Percentiles rank a stretch among this genome's conserved stretches.
These are phyloP conservation scores for Asbolus verrucosus DNA, from an alignment of 1,140 invertebrate species.

Conservation along the genomic window DNA sequence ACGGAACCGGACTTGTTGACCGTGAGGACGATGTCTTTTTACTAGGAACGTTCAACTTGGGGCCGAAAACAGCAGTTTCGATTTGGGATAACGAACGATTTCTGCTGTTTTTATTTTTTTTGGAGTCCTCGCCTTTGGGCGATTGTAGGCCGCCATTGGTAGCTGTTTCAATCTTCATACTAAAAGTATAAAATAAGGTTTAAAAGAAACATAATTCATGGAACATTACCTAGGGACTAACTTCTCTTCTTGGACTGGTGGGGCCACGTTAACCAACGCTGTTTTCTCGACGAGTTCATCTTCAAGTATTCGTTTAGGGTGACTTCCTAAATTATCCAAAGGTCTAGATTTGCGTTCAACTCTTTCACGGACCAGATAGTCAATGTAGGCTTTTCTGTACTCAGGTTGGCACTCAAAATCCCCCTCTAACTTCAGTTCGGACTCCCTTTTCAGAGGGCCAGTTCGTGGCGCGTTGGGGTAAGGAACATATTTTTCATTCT, in stretches of 20 bases:
- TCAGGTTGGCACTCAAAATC: conserved; percentile 67
- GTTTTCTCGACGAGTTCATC: conserved; percentile 5
- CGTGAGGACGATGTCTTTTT: neutral
- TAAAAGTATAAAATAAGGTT: too few relatives aligned
- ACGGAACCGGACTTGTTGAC: neutral
- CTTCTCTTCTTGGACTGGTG: neutral
- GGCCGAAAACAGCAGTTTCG: conserved; percentile 16
- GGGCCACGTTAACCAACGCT: neutral
- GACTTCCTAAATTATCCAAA: conserved; percentile 50
- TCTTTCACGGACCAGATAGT: conserved; percentile 63
- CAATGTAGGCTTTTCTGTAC: conserved; percentile 66
- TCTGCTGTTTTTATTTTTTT: neutral
- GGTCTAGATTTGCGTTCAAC: conserved; percentile 54
- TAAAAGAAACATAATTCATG: too few relatives aligned
- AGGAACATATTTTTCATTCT: conserved; percentile 51
- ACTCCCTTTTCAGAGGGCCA: conserved; percentile 48
- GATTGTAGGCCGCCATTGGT: too few relatives aligned
- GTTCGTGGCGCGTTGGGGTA: conserved; percentile 45
- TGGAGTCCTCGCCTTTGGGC: too few relatives aligned
- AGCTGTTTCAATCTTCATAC: too few relatives aligned
- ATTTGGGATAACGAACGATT: conserved; percentile 19
- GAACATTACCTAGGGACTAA: conserved; percentile 12
- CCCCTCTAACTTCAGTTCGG: conserved; percentile 56
- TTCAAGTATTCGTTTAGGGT: conserved; percentile 40
- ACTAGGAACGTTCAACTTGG: neutral